A percentile compares a stretch with the other conserved stretches of the same genome.
Conservation (phyloP, 2,113 vertebrate genomes). For the Lasiurus cinereus region DNA sequence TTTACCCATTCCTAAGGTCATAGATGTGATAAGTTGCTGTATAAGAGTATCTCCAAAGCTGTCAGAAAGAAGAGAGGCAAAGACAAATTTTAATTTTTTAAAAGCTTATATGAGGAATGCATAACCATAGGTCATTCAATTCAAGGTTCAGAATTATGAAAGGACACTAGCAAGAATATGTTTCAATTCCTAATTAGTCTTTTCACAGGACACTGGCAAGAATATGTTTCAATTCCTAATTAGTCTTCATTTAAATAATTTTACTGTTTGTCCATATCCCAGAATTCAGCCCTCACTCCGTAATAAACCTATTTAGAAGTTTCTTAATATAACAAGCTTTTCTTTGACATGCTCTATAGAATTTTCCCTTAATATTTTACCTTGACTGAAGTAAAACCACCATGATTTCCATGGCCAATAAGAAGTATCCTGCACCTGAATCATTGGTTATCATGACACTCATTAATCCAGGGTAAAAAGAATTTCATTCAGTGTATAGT, state of each 20-base stretch:
- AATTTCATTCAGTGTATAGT: background rate
- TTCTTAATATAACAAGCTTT: slow-evolving; percentile 62
- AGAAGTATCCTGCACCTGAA: background rate
- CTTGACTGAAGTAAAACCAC: slow-evolving; percentile 41
- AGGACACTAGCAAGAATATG: background rate
- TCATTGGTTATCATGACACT: background rate
- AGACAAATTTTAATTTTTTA: slow-evolving; percentile 63
- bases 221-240: slow-evolving; percentile 39
- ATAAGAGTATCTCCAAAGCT: slow-evolving; percentile 97
- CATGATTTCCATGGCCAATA: background rate
- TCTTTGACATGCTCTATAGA: background rate
- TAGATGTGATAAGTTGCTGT: slow-evolving; percentile 95
- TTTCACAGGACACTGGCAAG: slow-evolving; percentile 25
- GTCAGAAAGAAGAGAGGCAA: slow-evolving; percentile 76
- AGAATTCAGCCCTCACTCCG: slow-evolving; percentile 62
- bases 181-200: slow-evolving; percentile 49
- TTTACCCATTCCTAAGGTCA: slow-evolving; percentile 91
- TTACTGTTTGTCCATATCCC: slow-evolving; percentile 57
- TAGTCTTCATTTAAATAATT: slow-evolving; percentile 23
- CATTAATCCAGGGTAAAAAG: background rate
- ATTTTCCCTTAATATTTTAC: slow-evolving; percentile 40
- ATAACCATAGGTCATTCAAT: slow-evolving; percentile 40
- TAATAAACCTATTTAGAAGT: slow-evolving; percentile 59
- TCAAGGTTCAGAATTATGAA: slow-evolving; percentile 54
- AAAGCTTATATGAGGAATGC: background rate